phyloP scores from a whole-genome alignment of 2,797 vertebrate species.

The Aulostomus chinensis region DNA sequence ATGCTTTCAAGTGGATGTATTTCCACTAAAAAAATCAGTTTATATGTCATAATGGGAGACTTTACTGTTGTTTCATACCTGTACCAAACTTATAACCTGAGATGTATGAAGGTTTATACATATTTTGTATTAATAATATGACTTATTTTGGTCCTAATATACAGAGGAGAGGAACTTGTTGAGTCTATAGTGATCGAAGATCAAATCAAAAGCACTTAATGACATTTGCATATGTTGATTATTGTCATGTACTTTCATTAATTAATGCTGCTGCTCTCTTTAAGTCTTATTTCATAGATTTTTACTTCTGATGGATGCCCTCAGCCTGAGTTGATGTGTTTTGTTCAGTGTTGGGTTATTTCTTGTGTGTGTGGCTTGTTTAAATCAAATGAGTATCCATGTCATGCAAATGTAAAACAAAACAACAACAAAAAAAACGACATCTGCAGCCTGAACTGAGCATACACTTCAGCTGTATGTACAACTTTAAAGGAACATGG shows the following conservation, averaged over 20 bases:
- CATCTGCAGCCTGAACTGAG: too few species aligned
- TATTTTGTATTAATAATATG: constrained; percentile 70
- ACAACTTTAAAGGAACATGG: constrained; percentile 9
- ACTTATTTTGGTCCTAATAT: constrained; percentile 59
- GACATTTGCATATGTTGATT: constrained; percentile 47
- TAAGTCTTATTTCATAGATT: constrained; percentile 33
- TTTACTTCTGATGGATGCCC: constrained; percentile 5
- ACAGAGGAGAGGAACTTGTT: constrained; percentile 38
- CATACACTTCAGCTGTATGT: constrained; percentile 15
- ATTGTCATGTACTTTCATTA: constrained; percentile 30
- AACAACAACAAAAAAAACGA: too few species aligned
- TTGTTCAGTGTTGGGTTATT: constrained; percentile 19
- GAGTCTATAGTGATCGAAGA: constrained; percentile 58
- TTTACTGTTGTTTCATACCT: constrained; percentile 65
- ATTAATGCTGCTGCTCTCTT: constrained; percentile 12
- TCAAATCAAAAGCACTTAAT: constrained; percentile 73
- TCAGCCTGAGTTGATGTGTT: constrained; percentile 16
- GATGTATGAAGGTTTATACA: constrained; percentile 74
- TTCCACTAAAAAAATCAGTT: constrained; percentile 43
- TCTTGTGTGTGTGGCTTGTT: constrained; percentile 19
- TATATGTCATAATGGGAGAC: constrained; percentile 38
- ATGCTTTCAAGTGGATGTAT: constrained; percentile 64
- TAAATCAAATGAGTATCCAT: neutral
- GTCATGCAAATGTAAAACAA: constrained; percentile 30
- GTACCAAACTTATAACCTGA: constrained; percentile 73